Conservation (phyloP, 2,113 vertebrate genomes). For the Bolborhynchus lineola region DNA sequence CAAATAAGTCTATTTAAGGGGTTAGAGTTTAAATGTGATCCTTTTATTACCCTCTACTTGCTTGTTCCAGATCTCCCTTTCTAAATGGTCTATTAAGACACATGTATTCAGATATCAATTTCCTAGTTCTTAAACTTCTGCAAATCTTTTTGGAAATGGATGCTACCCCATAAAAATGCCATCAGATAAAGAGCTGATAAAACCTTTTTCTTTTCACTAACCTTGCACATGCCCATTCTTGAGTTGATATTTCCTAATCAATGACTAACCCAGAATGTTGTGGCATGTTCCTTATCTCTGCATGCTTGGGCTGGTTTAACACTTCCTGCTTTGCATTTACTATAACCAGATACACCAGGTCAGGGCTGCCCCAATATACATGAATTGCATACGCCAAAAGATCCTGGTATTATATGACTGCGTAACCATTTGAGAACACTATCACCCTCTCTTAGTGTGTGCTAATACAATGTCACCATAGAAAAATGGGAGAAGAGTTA, state of each 20-base stretch:
- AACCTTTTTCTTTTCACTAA: background rate
- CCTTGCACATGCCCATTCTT: background rate
- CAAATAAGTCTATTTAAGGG: background rate
- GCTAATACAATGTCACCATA: background rate
- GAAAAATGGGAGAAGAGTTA: background rate
- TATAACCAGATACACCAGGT: background rate
- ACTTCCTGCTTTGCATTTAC: background rate
- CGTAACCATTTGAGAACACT: background rate
- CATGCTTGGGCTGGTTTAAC: background rate
- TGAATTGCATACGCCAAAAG: background rate
- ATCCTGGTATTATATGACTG: background rate
- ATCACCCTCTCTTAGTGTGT: background rate
- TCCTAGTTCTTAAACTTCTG: background rate
- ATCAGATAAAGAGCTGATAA: background rate
- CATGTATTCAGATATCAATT: background rate
- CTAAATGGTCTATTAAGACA: background rate
- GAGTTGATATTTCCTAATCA: background rate
- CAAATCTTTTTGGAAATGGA: background rate
- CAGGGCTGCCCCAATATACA: background rate
- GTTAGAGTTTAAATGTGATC: background rate
- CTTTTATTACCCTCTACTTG: background rate
- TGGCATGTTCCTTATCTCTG: background rate
- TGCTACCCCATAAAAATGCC: background rate
- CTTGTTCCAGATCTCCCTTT: background rate
- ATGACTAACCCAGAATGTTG: background rate